Evolutionary conservation across 2,888 invertebrate species (phyloP).

Genomic region (Cantharis rufa): DNA sequence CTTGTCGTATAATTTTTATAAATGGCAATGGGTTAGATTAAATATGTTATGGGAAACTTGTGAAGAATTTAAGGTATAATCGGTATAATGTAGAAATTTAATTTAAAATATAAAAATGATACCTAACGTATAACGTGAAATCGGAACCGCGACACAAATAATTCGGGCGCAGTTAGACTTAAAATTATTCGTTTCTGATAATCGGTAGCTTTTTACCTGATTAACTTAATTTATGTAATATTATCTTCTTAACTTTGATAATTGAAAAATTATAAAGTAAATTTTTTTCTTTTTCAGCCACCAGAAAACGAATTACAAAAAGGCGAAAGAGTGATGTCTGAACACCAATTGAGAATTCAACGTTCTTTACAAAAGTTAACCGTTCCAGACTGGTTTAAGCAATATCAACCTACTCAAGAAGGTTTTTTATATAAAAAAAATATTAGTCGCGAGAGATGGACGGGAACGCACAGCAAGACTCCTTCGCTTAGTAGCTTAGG

Average conservation of each 20-base stretch:
- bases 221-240: no score
- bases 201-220: no score
- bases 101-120: no score
- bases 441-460: constrained; percentile 53
- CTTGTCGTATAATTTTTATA: constrained; percentile 46
- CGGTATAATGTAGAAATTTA: constrained; percentile 2
- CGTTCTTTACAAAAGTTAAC: constrained; percentile 91
- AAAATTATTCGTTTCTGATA: no score
- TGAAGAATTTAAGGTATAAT: constrained; percentile 10
- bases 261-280: not conserved
- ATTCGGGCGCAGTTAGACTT: no score
- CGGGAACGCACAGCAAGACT: constrained; percentile 72
- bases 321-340: constrained; percentile 84
- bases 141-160: no score
- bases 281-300: constrained; percentile 67
- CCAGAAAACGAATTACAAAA: constrained; percentile 94
- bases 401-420: constrained; percentile 72
- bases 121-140: no score
- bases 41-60: constrained; percentile 48
- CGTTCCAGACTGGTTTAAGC: constrained; percentile 92
- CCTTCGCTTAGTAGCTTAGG: constrained; percentile 82
- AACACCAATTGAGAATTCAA: constrained; percentile 92
- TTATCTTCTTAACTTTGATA: not conserved
- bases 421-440: constrained; percentile 80
- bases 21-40: constrained; percentile 48